Evolutionary conservation across 2,113 vertebrate genomes (phyloP).

Genomic region (Triplophysa dalaica): DNA sequence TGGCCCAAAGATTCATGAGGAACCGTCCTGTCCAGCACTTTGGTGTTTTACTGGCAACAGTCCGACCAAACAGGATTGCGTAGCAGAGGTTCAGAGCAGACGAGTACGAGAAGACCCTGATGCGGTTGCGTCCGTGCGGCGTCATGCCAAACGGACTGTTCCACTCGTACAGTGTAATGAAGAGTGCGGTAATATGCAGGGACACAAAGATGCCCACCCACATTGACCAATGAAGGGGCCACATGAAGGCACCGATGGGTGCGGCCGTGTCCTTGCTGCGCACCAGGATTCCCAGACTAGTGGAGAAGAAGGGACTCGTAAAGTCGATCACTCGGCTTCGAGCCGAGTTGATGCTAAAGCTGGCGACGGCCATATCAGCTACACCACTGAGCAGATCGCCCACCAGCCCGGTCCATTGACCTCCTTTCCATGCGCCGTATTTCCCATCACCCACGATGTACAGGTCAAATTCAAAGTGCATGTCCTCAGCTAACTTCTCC

Average conservation of each 20-base stretch:
- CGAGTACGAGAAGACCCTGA: slow-evolving; percentile 92
- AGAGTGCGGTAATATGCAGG: slow-evolving; percentile 88
- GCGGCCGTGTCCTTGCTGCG: slow-evolving; percentile 86
- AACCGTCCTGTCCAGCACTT: slow-evolving; percentile 95
- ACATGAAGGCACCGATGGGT: slow-evolving; percentile 93
- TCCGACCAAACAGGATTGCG: slow-evolving; percentile 92
- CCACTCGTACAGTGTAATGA: slow-evolving; percentile 97
- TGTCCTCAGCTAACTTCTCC: slow-evolving; percentile 87
- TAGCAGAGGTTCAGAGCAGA: slow-evolving; percentile 97
- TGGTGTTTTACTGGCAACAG: slow-evolving; percentile 91
- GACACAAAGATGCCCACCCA: slow-evolving; percentile 94
- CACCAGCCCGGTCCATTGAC: slow-evolving; percentile 91
- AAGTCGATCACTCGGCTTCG: slow-evolving; percentile 92
- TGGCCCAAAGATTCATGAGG: slow-evolving; percentile 98
- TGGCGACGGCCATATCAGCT: slow-evolving; percentile 93
- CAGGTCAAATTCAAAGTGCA: slow-evolving; percentile 89
- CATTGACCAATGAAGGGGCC: slow-evolving; percentile 97
- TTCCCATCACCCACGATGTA: slow-evolving; percentile 95
- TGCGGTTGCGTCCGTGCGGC: slow-evolving; percentile 85
- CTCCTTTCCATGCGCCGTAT: slow-evolving; percentile 83
- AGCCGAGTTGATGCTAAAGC: slow-evolving; percentile 94
- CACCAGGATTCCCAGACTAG: slow-evolving; percentile 94
- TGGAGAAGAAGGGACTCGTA: slow-evolving; percentile 97
- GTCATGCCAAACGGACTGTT: slow-evolving; percentile 96
- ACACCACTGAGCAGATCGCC: slow-evolving; percentile 86